Evolutionary conservation across 2,113 vertebrate species (phyloP), one percentile per base, ranked within the genome.

Genomic region (Boleophthalmus pectinirostris): DNA sequence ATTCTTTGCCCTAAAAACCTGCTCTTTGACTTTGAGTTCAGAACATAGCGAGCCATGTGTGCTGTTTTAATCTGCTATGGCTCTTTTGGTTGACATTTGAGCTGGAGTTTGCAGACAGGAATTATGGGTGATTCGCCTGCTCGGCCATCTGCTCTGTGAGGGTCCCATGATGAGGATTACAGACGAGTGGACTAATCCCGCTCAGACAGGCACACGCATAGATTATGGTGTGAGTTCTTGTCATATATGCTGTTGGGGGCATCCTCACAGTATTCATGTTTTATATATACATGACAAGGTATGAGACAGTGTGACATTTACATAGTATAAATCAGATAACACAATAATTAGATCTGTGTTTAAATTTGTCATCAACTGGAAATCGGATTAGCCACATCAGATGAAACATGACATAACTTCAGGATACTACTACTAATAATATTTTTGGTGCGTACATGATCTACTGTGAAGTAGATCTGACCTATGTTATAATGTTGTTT

Each of bases 121-220:
- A 87, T 86, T 87, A 88, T 43, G 12, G 15, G 65, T 69, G 80
- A 81, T 90, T 90, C 82, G 73, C 89, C 84, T 87, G 83, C 82
- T 82, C 83, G 86, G 75, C 91, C 91, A 92, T 92, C 91, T 92
- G 91, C 58, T 90, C 86, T 76, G 73, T 82, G 79, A 88, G 74
- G 78, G 78, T 82, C 60, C 79, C 82, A 86, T 86, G 86, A 77
- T 79, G 80, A 76, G 88, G 90, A 91, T 92, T 91, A 91, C 74
- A 81, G 78, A 43, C 8, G 38, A 43, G 53, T 72, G 76, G 72
- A 82, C 70, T 92, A 91, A 91, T 92, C 90, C 86, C 72, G 35
- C 66, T 35, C 78, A 58, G 66, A 80, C 79, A 54, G 66, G 78
- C 79, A 63, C 61, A 80, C 79, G 79, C 74, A 53, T 74, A 84